Base-by-base conservation (phyloP, 1,140 invertebrate genomes). In the Nephila pilipes region DNA sequence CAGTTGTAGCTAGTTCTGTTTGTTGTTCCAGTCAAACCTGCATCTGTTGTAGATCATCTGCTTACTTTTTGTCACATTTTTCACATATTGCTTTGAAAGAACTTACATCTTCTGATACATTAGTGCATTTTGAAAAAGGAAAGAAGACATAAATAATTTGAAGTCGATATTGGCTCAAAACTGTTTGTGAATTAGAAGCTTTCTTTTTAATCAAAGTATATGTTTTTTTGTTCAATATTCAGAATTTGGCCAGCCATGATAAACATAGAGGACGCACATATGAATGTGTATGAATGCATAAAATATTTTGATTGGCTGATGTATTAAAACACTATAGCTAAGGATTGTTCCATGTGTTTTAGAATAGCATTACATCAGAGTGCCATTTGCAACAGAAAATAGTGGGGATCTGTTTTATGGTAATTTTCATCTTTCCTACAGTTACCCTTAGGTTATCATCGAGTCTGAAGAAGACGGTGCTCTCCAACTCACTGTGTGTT, bases 391-490 rank as follows among this genome's bases (percentile, higher is more conserved):
- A 58, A n/a, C n/a, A 46, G 63, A 92, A 20, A 79, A 79, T 85
- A 46, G 83, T 92, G 85, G 57, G 55, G 87, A 75, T 85, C 46
- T 87, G 60, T 92, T 79, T 87, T 46, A 54, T 87, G 38, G 54
- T 63, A 57, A 38, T 83, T 46, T 92, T 79, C n/a, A 85, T 60
- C 60, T 92, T 87, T 92, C 83, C 55, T 87, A 75, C 54, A 32
- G 55, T 87, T 91, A 38, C 91, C 63, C 29, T 85, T 92, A 87
- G 90, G 57, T 92, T 87, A 65, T 92, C 60, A 87, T 92, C 69
- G 58, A 92, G 63, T 79, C 16, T 55, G 22, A 91, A 54, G 38
- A 87, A 75, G 85, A 92, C 25, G 91, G 91, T 92, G 91, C 91
- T 92, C 91, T 92, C 85, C 60, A 79, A 58, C 16, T 79, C 91